phyloP scores from a whole-genome alignment of 2,888 invertebrate species.

The Leucophenga maculata region DNA sequence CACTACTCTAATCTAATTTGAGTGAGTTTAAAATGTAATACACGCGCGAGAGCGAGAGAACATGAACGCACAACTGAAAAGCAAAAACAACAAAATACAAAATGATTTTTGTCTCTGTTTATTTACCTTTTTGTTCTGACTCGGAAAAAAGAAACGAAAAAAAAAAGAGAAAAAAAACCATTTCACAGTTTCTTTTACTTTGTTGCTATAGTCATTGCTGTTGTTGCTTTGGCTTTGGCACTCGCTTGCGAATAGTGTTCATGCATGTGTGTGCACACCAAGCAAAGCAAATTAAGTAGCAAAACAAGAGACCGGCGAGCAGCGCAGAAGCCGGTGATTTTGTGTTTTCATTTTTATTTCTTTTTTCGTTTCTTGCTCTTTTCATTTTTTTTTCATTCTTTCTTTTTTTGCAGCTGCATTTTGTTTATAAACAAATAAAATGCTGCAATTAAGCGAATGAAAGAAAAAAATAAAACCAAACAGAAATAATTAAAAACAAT shows the following conservation, averaged over 20 bases:
- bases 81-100: neutral
- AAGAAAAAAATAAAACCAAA: constrained; percentile 6
- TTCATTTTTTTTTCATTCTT: neutral
- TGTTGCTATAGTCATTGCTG: constrained; percentile 21
- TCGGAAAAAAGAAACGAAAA: too few relatives aligned
- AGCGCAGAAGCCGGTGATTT: neutral
- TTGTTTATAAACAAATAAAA: constrained; percentile 25
- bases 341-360: neutral
- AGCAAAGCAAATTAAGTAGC: constrained; percentile 9
- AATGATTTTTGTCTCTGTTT: constrained; percentile 7
- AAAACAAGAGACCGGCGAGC: neutral
- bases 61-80: too few relatives aligned
- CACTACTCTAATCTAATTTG: too few relatives aligned
- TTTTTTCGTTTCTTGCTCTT: neutral
- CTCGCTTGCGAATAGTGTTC: constrained; percentile 34
- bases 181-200: neutral
- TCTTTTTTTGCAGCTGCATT: constrained; percentile 11
- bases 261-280: constrained; percentile 21
- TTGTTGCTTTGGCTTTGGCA: constrained; percentile 27
- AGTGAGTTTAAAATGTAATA: neutral
- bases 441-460: constrained; percentile 28
- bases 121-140: constrained; percentile 13
- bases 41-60: too few relatives aligned
- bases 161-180: too few relatives aligned
- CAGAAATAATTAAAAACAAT: constrained; percentile 1